A percentile compares a stretch with the other conserved stretches of the same genome.
phyloP scores from a whole-genome alignment of 1,140 invertebrate genomes.

The Zaprionus lachaisei region DNA sequence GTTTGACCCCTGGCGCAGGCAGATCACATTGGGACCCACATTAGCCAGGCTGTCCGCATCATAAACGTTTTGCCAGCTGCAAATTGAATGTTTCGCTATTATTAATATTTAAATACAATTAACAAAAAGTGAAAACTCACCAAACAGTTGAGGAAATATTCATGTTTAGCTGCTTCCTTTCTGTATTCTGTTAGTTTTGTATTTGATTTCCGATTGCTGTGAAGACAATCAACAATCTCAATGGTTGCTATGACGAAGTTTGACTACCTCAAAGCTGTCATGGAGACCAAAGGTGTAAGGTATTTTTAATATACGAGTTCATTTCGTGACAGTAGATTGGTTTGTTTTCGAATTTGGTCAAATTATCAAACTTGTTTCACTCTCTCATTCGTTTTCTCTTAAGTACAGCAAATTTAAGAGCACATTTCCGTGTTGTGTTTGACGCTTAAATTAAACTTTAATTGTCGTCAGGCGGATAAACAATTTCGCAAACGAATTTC shows the following conservation, averaged over 20 bases:
- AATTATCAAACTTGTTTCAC: no score
- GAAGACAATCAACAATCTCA: constrained; percentile 19
- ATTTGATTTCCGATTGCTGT: not conserved
- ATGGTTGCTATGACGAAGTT: constrained; percentile 46
- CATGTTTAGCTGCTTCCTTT: constrained; percentile 39
- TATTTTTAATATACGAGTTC: not conserved
- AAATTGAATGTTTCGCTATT: no score
- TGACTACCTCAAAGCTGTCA: constrained; percentile 1
- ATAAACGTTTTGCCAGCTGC: constrained; percentile 63
- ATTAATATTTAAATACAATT: not conserved
- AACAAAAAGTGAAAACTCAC: constrained; percentile 25
- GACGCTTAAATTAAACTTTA: constrained; percentile 4
- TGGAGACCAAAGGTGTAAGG: constrained; percentile 16
- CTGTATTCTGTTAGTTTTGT: not conserved
- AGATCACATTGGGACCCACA: constrained; percentile 71
- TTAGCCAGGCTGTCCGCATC: constrained; percentile 40
- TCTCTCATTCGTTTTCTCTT: not conserved
- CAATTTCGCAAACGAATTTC: constrained; percentile 43
- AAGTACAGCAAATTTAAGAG: not conserved
- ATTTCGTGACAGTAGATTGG: not conserved
- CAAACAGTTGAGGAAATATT: constrained; percentile 63
- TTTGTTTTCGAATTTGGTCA: not conserved
- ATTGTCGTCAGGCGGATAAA: constrained; percentile 10
- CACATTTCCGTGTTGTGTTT: not conserved
- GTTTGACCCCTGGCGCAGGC: constrained; percentile 51